A percentile compares a stretch with the other conserved stretches of the same genome.
Evolutionary conservation across 2,113 vertebrate genomes (phyloP).

Genomic region (Protomyctophum bolini): DNA sequence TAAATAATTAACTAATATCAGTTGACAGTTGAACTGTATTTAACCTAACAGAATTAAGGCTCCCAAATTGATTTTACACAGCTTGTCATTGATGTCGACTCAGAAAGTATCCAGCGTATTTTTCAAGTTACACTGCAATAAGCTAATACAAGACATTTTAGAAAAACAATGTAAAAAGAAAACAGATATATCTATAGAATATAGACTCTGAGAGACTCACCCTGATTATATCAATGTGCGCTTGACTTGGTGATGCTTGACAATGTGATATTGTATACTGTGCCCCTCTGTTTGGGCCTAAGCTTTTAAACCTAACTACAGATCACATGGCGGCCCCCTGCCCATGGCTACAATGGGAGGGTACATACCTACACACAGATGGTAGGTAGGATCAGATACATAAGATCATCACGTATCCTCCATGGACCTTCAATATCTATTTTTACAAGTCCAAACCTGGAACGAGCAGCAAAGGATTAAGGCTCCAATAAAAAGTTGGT

Average conservation of each 20-base stretch:
- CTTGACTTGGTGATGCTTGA: slow-evolving; percentile 21
- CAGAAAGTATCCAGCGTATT: neutral
- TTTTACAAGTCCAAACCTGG: slow-evolving; percentile 59
- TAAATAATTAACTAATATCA: slow-evolving; percentile 6
- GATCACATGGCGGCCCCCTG: slow-evolving; percentile 71
- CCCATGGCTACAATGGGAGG: slow-evolving; percentile 63
- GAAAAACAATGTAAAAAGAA: neutral
- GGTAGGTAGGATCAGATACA: slow-evolving; percentile 58
- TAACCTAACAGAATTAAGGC: neutral
- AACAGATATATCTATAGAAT: slow-evolving; percentile 1
- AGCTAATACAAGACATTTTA: neutral
- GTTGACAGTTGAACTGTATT: neutral
- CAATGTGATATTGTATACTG: slow-evolving; percentile 42
- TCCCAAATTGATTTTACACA: neutral
- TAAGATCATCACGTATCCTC: slow-evolving; percentile 67
- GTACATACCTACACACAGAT: slow-evolving; percentile 75
- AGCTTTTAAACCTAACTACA: slow-evolving; percentile 76
- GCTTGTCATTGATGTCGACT: neutral
- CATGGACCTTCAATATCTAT: slow-evolving; percentile 63
- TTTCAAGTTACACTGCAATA: neutral
- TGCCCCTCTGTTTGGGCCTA: slow-evolving; percentile 48
- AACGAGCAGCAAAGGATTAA: slow-evolving; percentile 41
- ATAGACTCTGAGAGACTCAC: slow-evolving; percentile 54
- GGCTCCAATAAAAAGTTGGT: slow-evolving; percentile 15
- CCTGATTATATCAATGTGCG: slow-evolving; percentile 28